Conservation (phyloP, 2,113 vertebrate genomes). For the Polypterus senegalus region DNA sequence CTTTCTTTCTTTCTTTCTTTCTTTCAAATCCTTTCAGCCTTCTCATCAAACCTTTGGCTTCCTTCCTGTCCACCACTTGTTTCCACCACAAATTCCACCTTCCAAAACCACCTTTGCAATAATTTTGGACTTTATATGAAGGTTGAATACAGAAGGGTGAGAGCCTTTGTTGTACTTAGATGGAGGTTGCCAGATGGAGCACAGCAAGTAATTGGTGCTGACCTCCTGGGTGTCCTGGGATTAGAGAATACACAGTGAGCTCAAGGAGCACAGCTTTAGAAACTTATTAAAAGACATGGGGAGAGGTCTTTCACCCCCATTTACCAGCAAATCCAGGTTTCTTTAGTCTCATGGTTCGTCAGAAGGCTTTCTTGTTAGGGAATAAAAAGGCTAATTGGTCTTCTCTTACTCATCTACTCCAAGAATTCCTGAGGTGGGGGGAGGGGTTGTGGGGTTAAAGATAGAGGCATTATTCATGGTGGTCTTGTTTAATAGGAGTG, state of each 20-base stretch:
- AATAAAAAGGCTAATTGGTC: slow-evolving; percentile 31
- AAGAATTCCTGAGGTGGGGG: slow-evolving; percentile 3
- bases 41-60: too few relatives aligned
- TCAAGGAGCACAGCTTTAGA: slow-evolving; percentile 21
- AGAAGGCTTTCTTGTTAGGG: neutral
- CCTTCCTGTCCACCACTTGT: too few relatives aligned
- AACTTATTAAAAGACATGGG: neutral
- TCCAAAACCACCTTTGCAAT: too few relatives aligned
- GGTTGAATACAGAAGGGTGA: too few relatives aligned
- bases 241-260: slow-evolving; percentile 39
- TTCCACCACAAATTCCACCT: too few relatives aligned
- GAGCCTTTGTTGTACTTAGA: slow-evolving; percentile 24
- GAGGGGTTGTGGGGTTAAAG: neutral
- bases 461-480: slow-evolving; percentile 14
- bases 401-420: slow-evolving; percentile 8
- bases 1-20: too few relatives aligned
- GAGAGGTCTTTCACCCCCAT: neutral
- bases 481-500: slow-evolving; percentile 18
- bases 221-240: slow-evolving; percentile 31
- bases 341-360: too few relatives aligned
- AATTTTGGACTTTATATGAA: too few relatives aligned
- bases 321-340: neutral
- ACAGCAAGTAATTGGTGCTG: slow-evolving; percentile 35
- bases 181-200: slow-evolving; percentile 22
- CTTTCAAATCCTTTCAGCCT: too few relatives aligned